These are phyloP conservation scores for Acipenser oxyrinchus DNA, from an alignment of 2,797 vertebrate genomes.

Conservation along the genomic window DNA sequence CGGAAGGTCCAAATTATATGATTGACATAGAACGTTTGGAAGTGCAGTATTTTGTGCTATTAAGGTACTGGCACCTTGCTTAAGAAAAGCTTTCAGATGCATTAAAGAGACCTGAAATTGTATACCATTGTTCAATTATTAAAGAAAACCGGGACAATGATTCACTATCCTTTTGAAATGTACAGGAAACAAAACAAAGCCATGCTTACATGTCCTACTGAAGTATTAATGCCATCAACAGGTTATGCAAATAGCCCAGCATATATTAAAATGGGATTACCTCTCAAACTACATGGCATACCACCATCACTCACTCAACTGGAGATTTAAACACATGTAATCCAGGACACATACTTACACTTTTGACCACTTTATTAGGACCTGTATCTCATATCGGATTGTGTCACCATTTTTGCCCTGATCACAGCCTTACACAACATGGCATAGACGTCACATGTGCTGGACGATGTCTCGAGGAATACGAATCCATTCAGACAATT, in stretches of 20 bases:
- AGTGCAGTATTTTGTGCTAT: not conserved
- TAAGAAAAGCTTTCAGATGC: not conserved
- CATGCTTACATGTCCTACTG: constrained; percentile 12
- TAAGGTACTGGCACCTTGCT: not conserved
- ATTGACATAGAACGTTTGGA: too few relatives aligned
- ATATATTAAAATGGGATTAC: constrained; percentile 11
- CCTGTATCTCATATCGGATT: too few relatives aligned
- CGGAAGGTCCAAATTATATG: too few relatives aligned
- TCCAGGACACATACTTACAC: too few relatives aligned
- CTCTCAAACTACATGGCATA: constrained; percentile 17
- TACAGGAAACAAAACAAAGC: constrained; percentile 12
- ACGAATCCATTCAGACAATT: too few relatives aligned
- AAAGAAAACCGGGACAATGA: constrained; percentile 21
- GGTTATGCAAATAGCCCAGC: constrained; percentile 11
- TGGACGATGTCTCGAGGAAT: too few relatives aligned
- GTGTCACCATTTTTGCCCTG: too few relatives aligned
- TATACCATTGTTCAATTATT: constrained; percentile 31
- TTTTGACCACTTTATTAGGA: too few relatives aligned
- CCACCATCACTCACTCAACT: constrained; percentile 17
- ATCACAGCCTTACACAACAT: too few relatives aligned
- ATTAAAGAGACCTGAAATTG: constrained; percentile 28
- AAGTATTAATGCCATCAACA: constrained; percentile 33
- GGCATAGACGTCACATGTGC: too few relatives aligned
- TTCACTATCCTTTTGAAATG: constrained; percentile 15
- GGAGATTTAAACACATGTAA: constrained; percentile 4